These are phyloP conservation scores for Percopsis transmontana DNA, from an alignment of 2,113 vertebrate species.

Conservation along the genomic window DNA sequence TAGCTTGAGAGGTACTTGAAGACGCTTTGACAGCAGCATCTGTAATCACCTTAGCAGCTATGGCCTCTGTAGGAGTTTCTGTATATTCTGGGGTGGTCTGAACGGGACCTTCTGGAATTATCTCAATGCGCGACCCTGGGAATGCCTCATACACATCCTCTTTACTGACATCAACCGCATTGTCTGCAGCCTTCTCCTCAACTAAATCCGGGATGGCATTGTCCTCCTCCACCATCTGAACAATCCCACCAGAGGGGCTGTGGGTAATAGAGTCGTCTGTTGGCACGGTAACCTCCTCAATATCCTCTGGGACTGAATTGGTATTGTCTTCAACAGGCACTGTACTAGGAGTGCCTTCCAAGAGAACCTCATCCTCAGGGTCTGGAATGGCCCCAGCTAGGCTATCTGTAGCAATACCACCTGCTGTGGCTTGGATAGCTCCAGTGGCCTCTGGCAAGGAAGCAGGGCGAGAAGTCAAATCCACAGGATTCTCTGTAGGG, in stretches of 20 bases:
- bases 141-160: slow-evolving; percentile 9
- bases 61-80: slow-evolving; percentile 14
- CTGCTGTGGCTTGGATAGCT: background rate
- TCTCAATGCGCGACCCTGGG: slow-evolving; percentile 1
- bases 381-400: background rate
- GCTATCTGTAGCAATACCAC: background rate
- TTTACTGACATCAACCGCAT: background rate
- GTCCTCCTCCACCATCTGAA: slow-evolving; percentile 4
- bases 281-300: slow-evolving; percentile 19
- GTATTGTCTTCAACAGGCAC: background rate
- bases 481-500: background rate
- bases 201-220: background rate
- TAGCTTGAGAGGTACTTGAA: too few relatives aligned
- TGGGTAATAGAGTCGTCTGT: slow-evolving; percentile 11
- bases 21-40: too few relatives aligned
- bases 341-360: background rate
- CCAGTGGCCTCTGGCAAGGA: background rate
- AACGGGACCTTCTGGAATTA: slow-evolving; percentile 7
- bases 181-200: background rate
- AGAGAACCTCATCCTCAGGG: background rate
- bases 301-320: slow-evolving; percentile 15
- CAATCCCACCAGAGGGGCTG: background rate
- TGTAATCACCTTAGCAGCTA: too few relatives aligned
- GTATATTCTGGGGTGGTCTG: slow-evolving; percentile 18
- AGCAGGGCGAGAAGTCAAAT: slow-evolving; percentile 11